Conservation (phyloP, 2,113 vertebrate species). For the Laticauda colubrina region DNA sequence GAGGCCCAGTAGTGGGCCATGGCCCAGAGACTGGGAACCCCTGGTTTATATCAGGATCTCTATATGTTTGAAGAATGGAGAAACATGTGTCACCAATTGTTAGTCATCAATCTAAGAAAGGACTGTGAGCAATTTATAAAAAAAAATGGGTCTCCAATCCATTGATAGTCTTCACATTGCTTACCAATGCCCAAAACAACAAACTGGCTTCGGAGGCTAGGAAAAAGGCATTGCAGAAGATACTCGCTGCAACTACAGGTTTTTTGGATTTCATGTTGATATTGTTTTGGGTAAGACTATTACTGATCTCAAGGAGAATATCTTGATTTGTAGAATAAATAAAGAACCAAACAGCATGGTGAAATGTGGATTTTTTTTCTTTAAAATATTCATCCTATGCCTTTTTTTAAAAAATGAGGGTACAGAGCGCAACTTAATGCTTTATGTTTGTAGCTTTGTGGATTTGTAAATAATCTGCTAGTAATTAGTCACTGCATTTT, state of each 20-base stretch:
- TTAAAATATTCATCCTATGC: background rate
- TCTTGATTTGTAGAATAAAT: conserved; percentile 25
- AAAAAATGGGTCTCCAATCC: background rate
- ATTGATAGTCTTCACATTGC: background rate
- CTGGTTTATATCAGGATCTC: background rate
- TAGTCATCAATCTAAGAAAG: background rate
- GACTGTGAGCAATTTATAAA: background rate
- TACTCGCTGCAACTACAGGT: background rate
- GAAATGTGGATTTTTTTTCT: background rate
- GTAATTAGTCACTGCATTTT: conserved; percentile 8
- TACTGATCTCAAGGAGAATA: conserved; percentile 4
- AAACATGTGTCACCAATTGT: background rate
- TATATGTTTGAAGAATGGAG: background rate
- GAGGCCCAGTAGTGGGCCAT: too few species aligned
- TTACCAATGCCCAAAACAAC: background rate
- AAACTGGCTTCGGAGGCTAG: background rate
- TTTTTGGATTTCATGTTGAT: background rate
- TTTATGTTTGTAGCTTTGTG: background rate
- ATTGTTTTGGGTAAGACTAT: conserved; percentile 39
- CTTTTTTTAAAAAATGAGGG: background rate
- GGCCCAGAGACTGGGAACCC: too few species aligned
- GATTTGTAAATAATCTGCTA: background rate
- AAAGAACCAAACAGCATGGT: background rate
- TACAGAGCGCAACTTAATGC: background rate
- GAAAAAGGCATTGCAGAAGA: background rate